Conservation (phyloP, 1,140 invertebrate genomes). For the Portunus trituberculatus region DNA sequence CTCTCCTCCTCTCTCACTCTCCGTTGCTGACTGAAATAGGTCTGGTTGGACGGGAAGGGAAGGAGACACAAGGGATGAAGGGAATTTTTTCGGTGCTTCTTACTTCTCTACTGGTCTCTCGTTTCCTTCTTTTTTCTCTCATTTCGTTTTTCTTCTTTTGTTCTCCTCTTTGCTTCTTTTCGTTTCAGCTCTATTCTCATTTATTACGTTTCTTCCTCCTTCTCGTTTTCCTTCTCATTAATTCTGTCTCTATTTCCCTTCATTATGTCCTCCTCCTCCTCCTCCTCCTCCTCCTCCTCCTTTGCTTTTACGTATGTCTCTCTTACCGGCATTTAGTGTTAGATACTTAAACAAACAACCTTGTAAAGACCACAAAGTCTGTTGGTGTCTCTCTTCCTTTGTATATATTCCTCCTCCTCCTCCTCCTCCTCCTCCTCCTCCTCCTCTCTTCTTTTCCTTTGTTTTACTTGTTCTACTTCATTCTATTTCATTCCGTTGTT, state of each 20-base stretch:
- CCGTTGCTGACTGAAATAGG: too few species aligned
- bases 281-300: background rate
- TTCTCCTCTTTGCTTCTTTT: too few species aligned
- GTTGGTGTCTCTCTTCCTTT: background rate
- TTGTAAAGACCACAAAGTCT: background rate
- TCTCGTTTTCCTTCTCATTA: too few species aligned
- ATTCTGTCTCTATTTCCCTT: background rate
- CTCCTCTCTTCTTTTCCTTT: background rate
- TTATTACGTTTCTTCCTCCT: too few species aligned
- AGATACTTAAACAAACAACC: too few species aligned
- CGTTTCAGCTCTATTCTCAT: too few species aligned
- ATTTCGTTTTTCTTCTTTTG: too few species aligned
- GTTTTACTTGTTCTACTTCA: background rate
- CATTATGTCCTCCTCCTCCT: background rate
- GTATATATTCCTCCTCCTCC: background rate
- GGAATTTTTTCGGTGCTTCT: background rate
- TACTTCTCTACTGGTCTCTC: too few species aligned
- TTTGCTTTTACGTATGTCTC: too few species aligned
- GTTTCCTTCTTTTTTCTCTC: too few species aligned
- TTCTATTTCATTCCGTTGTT: background rate
- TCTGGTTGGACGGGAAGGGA: background rate
- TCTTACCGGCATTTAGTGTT: background rate
- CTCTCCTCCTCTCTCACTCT: background rate
- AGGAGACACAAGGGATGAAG: background rate
- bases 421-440: background rate